These are phyloP conservation scores for Bacillus rossius DNA, from an alignment of 1,140 invertebrate genomes.

Conservation along the genomic window DNA sequence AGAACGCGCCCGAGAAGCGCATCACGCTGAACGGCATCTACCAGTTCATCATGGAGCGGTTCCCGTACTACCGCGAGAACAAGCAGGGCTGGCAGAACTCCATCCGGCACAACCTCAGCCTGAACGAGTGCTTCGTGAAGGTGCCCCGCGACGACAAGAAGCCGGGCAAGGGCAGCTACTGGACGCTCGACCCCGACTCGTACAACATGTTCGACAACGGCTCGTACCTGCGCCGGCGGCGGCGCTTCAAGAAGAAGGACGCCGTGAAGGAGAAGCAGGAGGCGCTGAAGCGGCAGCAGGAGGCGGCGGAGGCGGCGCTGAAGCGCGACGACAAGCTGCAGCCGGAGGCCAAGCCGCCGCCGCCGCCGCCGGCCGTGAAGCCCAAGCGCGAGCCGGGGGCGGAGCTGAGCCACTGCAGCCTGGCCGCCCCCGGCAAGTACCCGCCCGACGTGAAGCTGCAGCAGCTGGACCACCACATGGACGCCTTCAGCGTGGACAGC, in stretches of 20 bases:
- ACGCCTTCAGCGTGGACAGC: constrained; percentile 14
- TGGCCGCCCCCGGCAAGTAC: neutral
- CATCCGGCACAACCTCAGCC: constrained; percentile 91
- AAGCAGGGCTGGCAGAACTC: constrained; percentile 96
- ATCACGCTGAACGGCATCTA: constrained; percentile 98
- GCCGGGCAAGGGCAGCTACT: constrained; percentile 94
- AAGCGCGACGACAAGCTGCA: neutral
- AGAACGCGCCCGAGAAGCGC: constrained; percentile 86
- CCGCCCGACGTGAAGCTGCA: constrained; percentile 10
- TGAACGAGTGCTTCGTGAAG: constrained; percentile 99
- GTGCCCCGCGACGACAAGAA: constrained; percentile 89
- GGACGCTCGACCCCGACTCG: constrained; percentile 94
- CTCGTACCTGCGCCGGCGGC: constrained; percentile 81
- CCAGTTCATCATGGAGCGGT: constrained; percentile 97
- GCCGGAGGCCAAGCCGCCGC: neutral
- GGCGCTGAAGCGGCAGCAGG: constrained; percentile 68
- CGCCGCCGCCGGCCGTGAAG: neutral
- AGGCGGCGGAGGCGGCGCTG: neutral
- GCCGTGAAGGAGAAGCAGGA: constrained; percentile 84
- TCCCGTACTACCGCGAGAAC: constrained; percentile 97
- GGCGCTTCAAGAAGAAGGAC: constrained; percentile 96
- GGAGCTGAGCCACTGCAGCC: constrained; percentile 11
- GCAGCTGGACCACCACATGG: constrained; percentile 3
- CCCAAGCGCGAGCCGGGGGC: constrained; percentile 8
- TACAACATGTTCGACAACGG: constrained; percentile 99